phyloP scores from a whole-genome alignment of 2,797 vertebrate genomes.

The Buphagus erythrorhynchus region DNA sequence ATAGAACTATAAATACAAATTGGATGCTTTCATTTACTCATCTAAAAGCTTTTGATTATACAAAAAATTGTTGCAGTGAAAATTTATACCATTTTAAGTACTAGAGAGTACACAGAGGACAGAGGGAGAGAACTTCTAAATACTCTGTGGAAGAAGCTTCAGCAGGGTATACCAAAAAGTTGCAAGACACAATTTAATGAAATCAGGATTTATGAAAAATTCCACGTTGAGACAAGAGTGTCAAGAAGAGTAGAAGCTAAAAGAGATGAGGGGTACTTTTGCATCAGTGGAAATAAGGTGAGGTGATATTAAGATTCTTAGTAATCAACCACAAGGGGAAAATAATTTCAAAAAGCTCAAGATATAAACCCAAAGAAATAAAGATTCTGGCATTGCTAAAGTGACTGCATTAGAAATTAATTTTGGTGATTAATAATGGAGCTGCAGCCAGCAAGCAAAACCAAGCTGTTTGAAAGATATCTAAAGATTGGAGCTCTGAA shows the following conservation, averaged over 20 bases:
- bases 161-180: background rate
- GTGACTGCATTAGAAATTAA: background rate
- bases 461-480: background rate
- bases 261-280: background rate
- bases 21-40: background rate
- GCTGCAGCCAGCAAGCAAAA: background rate
- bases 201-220: background rate
- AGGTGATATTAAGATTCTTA: background rate
- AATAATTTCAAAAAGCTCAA: background rate
- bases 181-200: background rate
- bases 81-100: background rate
- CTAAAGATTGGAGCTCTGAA: background rate
- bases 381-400: background rate
- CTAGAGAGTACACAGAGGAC: background rate
- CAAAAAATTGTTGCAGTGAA: background rate
- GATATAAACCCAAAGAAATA: background rate
- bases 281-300: background rate
- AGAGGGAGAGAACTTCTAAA: background rate
- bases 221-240: background rate
- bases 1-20: background rate
- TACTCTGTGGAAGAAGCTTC: background rate
- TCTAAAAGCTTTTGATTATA: background rate
- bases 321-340: fast-evolving
- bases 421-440: background rate
- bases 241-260: background rate